Base-by-base conservation (phyloP, 2,888 invertebrate genomes). In the Mantis religiosa region DNA sequence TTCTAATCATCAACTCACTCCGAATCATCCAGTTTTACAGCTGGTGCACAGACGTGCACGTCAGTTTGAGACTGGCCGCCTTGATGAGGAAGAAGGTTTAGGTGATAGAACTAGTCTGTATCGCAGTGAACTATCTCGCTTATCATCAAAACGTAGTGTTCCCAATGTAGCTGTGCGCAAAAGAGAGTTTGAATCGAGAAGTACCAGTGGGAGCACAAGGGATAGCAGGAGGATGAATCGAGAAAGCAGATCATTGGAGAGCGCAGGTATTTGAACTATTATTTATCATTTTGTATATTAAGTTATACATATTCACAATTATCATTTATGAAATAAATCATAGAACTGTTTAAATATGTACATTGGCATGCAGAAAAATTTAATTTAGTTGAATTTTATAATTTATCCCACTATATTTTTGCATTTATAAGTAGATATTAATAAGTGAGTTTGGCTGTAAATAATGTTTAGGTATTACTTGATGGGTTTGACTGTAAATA, bases 121-220 rank as follows among this genome's bases (percentile, higher is more conserved):
- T 91, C 95, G 91, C 87, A 92, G 92, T 90, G 92, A 92, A 90
- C 89, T 92, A 87, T 91, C 92, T 20, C 90, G 92, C 86, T 93
- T 97, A 86, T 95, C 95, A 90, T 95, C 95, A 91, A 95, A 97
- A 92, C 94, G 95, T 83, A 95, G 96, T 85, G 96, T 96, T 91
- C 96, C 97, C 47, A 96, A 96, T 92, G 97, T 97, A n/a, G 96
- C 96, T 88, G 95, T 96, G 89, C 93, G 96, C 15, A 95, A 96
- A 90, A 95, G 95, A 91, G 97, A 97, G 93, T 97, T 96, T 92
- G 97, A 97, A 92, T 95, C 95, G 14, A 94, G 95, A 90, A 93
- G 93, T 20, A 93, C 93, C 82, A 92, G 92, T 3, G 71, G 87
- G 47, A 28, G 83, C 8, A 14, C 41, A 28, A 81, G 28, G 15